Base-by-base conservation (phyloP, 2,113 vertebrate species). In the Bufo bufo region DNA sequence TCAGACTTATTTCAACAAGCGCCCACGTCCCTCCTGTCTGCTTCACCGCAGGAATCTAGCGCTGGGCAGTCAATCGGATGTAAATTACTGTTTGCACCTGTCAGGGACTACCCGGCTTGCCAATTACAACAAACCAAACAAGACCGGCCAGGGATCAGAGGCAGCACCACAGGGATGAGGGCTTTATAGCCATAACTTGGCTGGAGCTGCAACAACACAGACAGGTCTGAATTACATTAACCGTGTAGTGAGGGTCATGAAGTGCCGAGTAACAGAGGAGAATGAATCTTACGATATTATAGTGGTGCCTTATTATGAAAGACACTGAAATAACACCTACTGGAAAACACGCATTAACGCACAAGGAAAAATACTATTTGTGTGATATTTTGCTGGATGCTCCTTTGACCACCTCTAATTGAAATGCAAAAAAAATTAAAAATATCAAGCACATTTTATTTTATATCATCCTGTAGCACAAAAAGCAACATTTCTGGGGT, bases 61-160 rank as follows among this genome's bases (percentile, higher is more conserved):
- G 50, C 16, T 19, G 69, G 20, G 75, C 47, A 78, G 45, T 20
- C 85, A 65, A 7, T 58, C 61, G 19, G 59, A 77, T 78, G 58
- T n/a, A 54, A 86, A 79, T 79, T 49, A 33, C 49, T 19, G 56
- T 78, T 66, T 79, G 75, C 75, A 79, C 85, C 74, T 86, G 74
- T 77, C 72, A 63, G 72, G 33, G 23, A 66, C 72, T 52, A 2
- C 75, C 65, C 75, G 17, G 74, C 74, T 54, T 78, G 85, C 85
- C 85, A 86, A 86, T 86, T 86, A 86, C 45, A 66, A 65, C 74
- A 79, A 47, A 86, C n/a, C 14, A 63, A 86, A 54, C 69, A 85
- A 17, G 85, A 56, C 17, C 74, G 8, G 74, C 58, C 52, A 6
- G 47, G 61, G 58, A 79, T 78, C 75, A 86, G 43, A 85, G 72